Base-by-base conservation (phyloP, 2,888 invertebrate species). In the Acholoe squamosa region DNA sequence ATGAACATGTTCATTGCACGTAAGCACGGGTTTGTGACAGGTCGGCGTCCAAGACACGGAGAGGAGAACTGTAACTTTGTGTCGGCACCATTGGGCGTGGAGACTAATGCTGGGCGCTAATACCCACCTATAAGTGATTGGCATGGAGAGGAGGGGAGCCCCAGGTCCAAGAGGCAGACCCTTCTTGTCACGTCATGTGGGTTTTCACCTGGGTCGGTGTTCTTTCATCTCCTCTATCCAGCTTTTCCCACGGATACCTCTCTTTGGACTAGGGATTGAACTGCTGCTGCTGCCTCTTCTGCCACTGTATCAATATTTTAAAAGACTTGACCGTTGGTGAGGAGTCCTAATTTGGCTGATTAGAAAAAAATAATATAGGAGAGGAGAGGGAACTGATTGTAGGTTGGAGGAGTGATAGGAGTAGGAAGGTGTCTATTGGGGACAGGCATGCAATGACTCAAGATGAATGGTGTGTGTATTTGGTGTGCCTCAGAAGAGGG, bases 11-110 rank as follows among this genome's bases (percentile, higher is more conserved):
- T 86, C 28, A 31, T 52, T 31, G 86, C 86, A 86, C 86, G 86
- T 86, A 86, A 86, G 86, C 86, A 86, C 86, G 54, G 56, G 86
- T 86, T 86, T 86, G 52, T 86, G 86, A 86, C 86, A 86, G 86
- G 25, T 86, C 28, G 86, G 86, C 52, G 86, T 52, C 84, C 33
- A 43, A 84, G n/a, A 34, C 43, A 43, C 52, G 16, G 51, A 12
- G 43, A 3, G 1, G 86, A 86, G 86, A 54, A 25, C 86, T 56
- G 25, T n/a, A 28, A 86, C 86, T 86, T 28, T 33, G 80, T 33
- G 80, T 43, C 80, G 33, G n/a, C 43, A 80, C 33, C 25, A 80
- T 34, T 80, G n/a, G 34, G 34, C 43, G 80, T 33, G 34, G 34
- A 80, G 22, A 34, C 80, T 43, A 76, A 76, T 43, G 34, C 43